phyloP scores from a whole-genome alignment of 37 sponge, comb jelly and placozoan genomes.

The Lycopodina hypogea region DNA sequence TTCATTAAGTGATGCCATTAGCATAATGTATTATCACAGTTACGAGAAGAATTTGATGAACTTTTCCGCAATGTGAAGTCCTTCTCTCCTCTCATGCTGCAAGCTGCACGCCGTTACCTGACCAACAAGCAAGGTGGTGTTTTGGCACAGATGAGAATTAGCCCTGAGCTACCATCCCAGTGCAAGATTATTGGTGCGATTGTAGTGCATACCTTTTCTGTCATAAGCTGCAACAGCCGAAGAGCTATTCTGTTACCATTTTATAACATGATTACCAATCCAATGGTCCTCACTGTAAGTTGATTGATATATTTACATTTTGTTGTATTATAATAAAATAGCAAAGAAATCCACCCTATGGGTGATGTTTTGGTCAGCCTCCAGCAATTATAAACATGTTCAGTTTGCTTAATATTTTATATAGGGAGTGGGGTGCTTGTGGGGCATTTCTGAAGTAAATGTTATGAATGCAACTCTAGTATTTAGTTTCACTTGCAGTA shows the following conservation, averaged over 20 bases:
- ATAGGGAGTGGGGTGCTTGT: too few species aligned
- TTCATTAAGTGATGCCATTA: background rate
- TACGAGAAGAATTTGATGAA: constrained; percentile 16
- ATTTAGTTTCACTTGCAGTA: too few species aligned
- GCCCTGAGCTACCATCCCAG: constrained; percentile 19
- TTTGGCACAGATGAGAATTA: constrained; percentile 21
- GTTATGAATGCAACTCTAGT: too few species aligned
- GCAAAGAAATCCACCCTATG: too few species aligned
- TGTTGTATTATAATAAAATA: too few species aligned
- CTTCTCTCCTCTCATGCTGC: constrained; percentile 17
- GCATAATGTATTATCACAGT: background rate
- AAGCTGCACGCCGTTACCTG: constrained; percentile 18
- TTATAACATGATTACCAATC: constrained; percentile 43
- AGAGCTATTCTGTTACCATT: constrained; percentile 46
- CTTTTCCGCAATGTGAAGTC: background rate
- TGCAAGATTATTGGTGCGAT: constrained; percentile 30
- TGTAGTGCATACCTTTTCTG: constrained; percentile 49
- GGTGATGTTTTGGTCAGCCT: too few species aligned
- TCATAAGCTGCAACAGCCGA: constrained; percentile 1
- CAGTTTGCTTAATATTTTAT: too few species aligned
- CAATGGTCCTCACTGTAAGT: constrained; percentile 38
- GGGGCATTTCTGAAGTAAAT: too few species aligned
- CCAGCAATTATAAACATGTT: too few species aligned
- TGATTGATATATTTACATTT: too few species aligned
- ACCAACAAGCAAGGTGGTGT: constrained; percentile 49